A percentile compares a stretch with the other conserved stretches of the same genome.
These are phyloP conservation scores for Cataglyphis hispanica DNA, from an alignment of 1,140 invertebrate genomes.

Conservation along the genomic window DNA sequence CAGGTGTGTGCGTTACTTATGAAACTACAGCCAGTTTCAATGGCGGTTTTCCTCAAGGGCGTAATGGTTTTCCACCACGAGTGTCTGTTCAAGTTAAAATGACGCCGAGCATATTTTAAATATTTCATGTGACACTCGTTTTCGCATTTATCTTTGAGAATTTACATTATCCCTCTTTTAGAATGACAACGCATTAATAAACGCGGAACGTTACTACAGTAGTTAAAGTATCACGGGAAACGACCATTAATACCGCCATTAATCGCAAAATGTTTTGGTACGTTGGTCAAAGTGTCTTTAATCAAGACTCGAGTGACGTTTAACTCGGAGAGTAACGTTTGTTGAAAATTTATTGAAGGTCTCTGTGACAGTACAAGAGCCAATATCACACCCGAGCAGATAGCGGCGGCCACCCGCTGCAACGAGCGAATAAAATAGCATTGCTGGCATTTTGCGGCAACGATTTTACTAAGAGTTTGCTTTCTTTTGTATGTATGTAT, in stretches of 20 bases:
- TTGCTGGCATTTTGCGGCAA: constrained; percentile 52
- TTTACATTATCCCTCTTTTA: neutral
- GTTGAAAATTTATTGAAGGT: constrained; percentile 22
- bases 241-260: constrained; percentile 11
- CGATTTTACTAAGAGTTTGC: neutral
- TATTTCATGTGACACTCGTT: neutral
- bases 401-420: neutral
- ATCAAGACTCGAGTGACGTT: constrained; percentile 26
- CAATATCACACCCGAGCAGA: neutral
- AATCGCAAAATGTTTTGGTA: constrained; percentile 14
- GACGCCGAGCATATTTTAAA: neutral
- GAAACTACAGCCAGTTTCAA: constrained; percentile 42
- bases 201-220: neutral
- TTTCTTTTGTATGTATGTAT: neutral
- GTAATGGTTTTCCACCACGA: constrained; percentile 47
- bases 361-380: constrained; percentile 28
- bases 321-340: neutral
- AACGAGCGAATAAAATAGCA: constrained; percentile 28
- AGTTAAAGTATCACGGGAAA: neutral
- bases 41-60: neutral
- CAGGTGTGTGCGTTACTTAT: constrained; percentile 7
- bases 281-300: constrained; percentile 7
- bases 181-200: neutral
- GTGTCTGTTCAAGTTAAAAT: constrained; percentile 28
- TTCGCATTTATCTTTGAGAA: neutral